Evolutionary conservation across 2,888 invertebrate species (phyloP).

Genomic region (Leptinotarsa peninsularis): DNA sequence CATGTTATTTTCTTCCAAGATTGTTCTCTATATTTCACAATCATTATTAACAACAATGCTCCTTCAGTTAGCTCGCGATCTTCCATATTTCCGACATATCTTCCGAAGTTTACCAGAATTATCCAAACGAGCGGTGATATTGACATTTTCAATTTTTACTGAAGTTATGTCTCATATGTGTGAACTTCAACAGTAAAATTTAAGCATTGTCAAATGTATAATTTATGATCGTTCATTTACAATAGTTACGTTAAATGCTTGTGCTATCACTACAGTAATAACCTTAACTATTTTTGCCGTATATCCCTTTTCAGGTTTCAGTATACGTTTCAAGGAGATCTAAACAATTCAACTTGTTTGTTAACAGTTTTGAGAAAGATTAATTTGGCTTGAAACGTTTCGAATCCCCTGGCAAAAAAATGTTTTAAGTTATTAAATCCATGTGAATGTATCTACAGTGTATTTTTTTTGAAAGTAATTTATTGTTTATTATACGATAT

Average conservation of each 20-base stretch:
- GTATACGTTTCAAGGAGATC: conserved; percentile 44
- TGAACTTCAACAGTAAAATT: conserved; percentile 51
- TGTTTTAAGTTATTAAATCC: conserved; percentile 19
- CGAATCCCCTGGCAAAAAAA: conserved; percentile 10
- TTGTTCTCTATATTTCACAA: too few relatives aligned
- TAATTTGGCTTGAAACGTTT: conserved; percentile 8
- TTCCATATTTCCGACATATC: not conserved
- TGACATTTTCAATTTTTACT: conserved; percentile 44
- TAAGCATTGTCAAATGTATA: conserved; percentile 53
- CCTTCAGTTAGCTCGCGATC: not conserved
- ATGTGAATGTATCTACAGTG: conserved; percentile 51
- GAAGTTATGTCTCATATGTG: conserved; percentile 45
- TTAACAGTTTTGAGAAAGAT: not conserved
- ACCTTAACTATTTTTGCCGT: conserved; percentile 42
- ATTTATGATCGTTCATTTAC: conserved; percentile 46
- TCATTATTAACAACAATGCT: too few relatives aligned
- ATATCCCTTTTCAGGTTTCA: conserved; percentile 18
- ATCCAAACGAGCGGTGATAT: conserved; percentile 32
- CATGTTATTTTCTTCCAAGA: too few relatives aligned
- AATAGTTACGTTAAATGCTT: conserved; percentile 49
- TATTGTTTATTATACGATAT: conserved; percentile 48
- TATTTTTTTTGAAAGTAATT: conserved; percentile 46
- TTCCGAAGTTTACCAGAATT: conserved; percentile 1
- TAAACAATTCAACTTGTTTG: conserved; percentile 32
- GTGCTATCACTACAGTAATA: conserved; percentile 45